Base-by-base conservation (phyloP, 2,888 invertebrate genomes). In the Drosophila anomelani region DNA sequence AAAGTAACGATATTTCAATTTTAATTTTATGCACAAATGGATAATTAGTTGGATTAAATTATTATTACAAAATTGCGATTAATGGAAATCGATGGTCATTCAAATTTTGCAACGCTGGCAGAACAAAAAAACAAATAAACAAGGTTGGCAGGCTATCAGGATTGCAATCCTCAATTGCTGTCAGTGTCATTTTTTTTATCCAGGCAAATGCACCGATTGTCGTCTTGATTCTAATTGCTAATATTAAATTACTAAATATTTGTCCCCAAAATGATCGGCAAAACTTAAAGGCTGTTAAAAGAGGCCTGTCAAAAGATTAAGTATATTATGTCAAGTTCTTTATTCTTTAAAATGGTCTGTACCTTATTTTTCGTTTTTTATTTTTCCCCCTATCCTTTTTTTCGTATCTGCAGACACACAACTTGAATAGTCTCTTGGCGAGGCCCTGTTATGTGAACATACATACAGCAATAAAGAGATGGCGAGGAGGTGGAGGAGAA, bases 341-440 rank as follows among this genome's bases (percentile, higher is more conserved):
- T 20, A 9, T 9, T 34, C 4, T 51, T 20, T 20, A 34, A 36
- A 53, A 10, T 10, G 8, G 20, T 20, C 13, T 20, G 20, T 34
- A 5, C 20, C 15, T 8, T 20, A 8, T 15, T 53, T 3, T 29
- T 47, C n/a, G 5, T 36, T 10, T 23, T 15, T 23, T 15, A 13
- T 34, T 4, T 49, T 8, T 13, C 12, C 29, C 13, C 51, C 13
- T 51, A 15, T 51, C 51, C 15, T 53, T 53, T 51, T 51, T 49
- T 32, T 34, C 15, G 20, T 36, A 10, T 23, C 34, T 36, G 51
- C 36, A 32, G n/a, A 76, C 76, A 66, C 64, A 85, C 72, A 80
- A 86, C 75, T 81, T 71, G 77, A 60, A 84, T 84, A 86, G 89
- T 88, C 83, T 84, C 87, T 57, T 84, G 87, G 43, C 55, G 36